Evolutionary conservation across 2,888 invertebrate species (phyloP).

Genomic region (Lasioglossum oenotherae): DNA sequence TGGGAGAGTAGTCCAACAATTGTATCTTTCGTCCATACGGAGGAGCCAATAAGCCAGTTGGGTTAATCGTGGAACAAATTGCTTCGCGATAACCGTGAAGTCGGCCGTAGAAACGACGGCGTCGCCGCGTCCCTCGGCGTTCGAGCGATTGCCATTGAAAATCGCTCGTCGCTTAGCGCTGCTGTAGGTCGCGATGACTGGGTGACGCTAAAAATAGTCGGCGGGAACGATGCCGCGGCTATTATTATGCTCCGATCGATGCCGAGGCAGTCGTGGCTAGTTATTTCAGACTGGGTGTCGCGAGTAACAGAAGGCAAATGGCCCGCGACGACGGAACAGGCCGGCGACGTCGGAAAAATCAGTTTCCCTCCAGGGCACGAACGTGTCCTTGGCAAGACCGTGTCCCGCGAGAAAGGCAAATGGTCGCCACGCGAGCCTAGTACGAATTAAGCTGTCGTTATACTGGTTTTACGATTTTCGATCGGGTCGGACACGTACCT

Average conservation of each 20-base stretch:
- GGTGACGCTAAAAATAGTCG: constrained; percentile 71
- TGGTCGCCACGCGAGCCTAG: neutral
- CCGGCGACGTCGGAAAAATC: neutral
- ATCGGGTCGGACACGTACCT: neutral
- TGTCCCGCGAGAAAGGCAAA: neutral
- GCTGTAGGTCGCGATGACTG: constrained; percentile 73
- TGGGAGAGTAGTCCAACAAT: neutral
- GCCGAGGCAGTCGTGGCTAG: constrained; percentile 64
- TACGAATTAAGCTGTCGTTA: neutral
- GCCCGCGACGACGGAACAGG: neutral
- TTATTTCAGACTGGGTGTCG: constrained; percentile 63
- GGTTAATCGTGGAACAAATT: neutral
- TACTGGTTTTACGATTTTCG: neutral
- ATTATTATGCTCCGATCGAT: constrained; percentile 73
- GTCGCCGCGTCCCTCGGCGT: constrained; percentile 15
- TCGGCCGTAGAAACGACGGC: neutral
- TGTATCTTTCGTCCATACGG: neutral
- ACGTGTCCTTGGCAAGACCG: neutral
- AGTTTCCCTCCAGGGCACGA: neutral
- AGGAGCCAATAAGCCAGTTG: neutral
- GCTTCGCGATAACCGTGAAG: neutral
- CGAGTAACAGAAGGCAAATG: constrained; percentile 38
- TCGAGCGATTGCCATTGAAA: constrained; percentile 71
- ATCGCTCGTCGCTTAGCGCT: constrained; percentile 52
- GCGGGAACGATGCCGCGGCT: constrained; percentile 68